Base-by-base conservation (phyloP, 2,113 vertebrate genomes). In the Hydrochoerus hydrochaeris region DNA sequence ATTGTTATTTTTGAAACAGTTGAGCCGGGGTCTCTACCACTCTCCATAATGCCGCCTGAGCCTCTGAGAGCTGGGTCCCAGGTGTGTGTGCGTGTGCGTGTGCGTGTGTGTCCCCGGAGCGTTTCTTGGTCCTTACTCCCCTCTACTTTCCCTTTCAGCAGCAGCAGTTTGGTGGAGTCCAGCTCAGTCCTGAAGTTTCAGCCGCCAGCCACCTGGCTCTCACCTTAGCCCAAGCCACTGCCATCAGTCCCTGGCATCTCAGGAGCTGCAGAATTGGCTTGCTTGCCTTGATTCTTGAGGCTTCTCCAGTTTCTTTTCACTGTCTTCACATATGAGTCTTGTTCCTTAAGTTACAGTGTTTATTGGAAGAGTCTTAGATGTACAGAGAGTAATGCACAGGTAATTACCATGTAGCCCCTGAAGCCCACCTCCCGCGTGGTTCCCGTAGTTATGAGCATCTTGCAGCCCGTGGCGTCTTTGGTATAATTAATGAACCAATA, bases 341-440 rank as follows among this genome's bases (percentile, higher is more conserved):
- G 0, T 44, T 93, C 91, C 49, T 57, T 46, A 83, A 54, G 86
- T 92, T 49, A 35, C 2, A 85, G 24, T 80, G 0, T 84, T 84
- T 96, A 92, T 44, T 19, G 54, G 22, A 69, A 67, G 3, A 41
- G 46, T 67, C 87, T 93, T 82, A 77, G 86, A 82, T 75, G 35
- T 77, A 87, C 3, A 81, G 44, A 85, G 3, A 71, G 38, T 84
- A 69, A 92, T 83, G 10, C 69, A 7, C 5, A 85, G 5, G 38
- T 60, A 63, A 60, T 54, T 54, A 41, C n/a, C 67, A n/a, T n/a
- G n/a, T n/a, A n/a, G n/a, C 13, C 41, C 22, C 14, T 26, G 16
- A 41, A 49, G 22, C 1, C 1, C 22, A 8, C 35, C 16, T 2
- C 3, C 30, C 22, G 52, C 3, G 35, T 1, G n/a, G n/a, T 86